A percentile compares a stretch with the other conserved stretches of the same genome.
Evolutionary conservation across 2,888 invertebrate species (phyloP).

Genomic region (Drosophila stalkeri): DNA sequence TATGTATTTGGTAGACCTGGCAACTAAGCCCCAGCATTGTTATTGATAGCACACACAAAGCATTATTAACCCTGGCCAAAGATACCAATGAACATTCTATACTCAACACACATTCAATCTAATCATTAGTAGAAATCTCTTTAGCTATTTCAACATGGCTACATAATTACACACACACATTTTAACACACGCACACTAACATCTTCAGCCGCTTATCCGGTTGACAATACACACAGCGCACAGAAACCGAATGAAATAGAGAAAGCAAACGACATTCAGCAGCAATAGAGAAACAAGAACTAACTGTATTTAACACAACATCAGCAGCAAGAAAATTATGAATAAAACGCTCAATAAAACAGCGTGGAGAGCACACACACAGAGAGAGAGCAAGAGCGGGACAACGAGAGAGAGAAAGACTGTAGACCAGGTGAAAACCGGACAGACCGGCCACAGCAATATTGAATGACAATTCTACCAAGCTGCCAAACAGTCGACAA

Average conservation of each 20-base stretch:
- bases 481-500: conserved; percentile 23
- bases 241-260: conserved; percentile 41
- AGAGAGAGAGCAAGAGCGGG: neutral
- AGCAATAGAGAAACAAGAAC: conserved; percentile 65
- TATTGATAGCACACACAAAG: conserved; percentile 2
- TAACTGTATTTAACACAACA: conserved; percentile 71
- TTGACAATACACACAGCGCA: conserved; percentile 56
- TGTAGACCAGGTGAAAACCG: conserved; percentile 66
- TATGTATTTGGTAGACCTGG: neutral
- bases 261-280: conserved; percentile 58
- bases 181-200: neutral
- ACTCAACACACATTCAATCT: conserved; percentile 13
- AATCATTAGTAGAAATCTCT: conserved; percentile 44
- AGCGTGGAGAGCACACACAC: neutral
- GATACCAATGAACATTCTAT: conserved; percentile 12
- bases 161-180: conserved; percentile 16
- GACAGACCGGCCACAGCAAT: conserved; percentile 59
- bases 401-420: neutral
- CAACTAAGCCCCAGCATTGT: neutral
- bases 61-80: neutral
- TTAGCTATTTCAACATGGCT: conserved; percentile 32
- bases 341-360: conserved; percentile 70
- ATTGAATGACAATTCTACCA: conserved; percentile 56
- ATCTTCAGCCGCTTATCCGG: conserved; percentile 60
- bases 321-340: conserved; percentile 65